phyloP scores from a whole-genome alignment of 2,888 invertebrate genomes.

The Andricus curvator region DNA sequence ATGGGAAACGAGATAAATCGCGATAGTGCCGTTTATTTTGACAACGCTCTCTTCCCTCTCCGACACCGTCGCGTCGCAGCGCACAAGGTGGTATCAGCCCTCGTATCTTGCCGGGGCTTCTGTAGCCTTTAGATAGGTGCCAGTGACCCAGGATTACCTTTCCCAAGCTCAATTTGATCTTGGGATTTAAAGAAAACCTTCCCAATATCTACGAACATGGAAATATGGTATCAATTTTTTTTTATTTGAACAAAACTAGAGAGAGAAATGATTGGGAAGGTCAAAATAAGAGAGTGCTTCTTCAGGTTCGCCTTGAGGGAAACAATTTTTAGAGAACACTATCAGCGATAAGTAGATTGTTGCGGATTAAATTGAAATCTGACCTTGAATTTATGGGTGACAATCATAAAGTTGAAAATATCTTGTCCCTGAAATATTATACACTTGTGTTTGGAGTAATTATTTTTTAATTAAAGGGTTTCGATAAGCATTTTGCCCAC shows the following conservation, averaged over 20 bases:
- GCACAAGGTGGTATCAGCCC: slow-evolving; percentile 58
- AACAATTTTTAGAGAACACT: not conserved
- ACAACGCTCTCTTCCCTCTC: slow-evolving; percentile 70
- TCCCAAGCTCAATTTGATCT: slow-evolving; percentile 11
- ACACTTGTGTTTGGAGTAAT: too few species aligned
- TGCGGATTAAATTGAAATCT: not conserved
- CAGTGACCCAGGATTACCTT: slow-evolving; percentile 43
- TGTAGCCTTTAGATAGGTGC: slow-evolving; percentile 46
- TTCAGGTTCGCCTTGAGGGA: not conserved
- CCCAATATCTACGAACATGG: not conserved
- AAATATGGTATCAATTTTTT: not conserved
- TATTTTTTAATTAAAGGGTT: too few species aligned
- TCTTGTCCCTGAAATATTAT: too few species aligned
- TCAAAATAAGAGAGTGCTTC: not conserved
- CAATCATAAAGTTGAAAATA: too few species aligned
- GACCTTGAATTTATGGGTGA: not conserved
- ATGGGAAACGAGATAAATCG: slow-evolving; percentile 79
- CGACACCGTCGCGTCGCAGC: slow-evolving; percentile 51
- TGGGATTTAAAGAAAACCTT: slow-evolving; percentile 14
- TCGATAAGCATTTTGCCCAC: too few species aligned
- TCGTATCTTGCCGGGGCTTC: slow-evolving; percentile 58
- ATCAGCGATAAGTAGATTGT: not conserved
- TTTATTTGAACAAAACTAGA: not conserved
- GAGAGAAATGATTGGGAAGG: not conserved
- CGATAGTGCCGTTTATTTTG: slow-evolving; percentile 79